Evolutionary conservation across 2,888 invertebrate species (phyloP).

Genomic region (Chydorus sphaericus): DNA sequence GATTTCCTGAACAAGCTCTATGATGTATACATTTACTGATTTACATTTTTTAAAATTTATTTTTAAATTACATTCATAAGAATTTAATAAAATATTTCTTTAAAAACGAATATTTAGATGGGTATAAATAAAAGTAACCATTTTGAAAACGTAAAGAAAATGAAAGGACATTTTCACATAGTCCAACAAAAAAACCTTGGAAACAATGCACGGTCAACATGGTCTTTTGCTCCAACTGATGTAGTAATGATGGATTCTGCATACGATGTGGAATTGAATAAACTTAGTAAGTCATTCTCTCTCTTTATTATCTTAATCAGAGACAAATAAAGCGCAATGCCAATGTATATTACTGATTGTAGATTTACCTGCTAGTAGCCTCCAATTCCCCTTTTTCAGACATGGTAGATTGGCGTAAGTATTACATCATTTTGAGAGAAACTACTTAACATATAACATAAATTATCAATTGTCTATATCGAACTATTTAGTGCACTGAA

Average conservation of each 20-base stretch:
- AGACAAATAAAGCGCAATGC: conserved; percentile 39
- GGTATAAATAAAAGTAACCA: neutral
- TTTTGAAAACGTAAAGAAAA: conserved; percentile 7
- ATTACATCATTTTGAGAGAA: conserved; percentile 31
- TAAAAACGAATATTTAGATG: neutral
- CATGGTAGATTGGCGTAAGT: conserved; percentile 19
- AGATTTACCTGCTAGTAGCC: conserved; percentile 39
- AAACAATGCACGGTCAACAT: conserved; percentile 16
- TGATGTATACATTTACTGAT: conserved; percentile 25
- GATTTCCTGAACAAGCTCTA: conserved; percentile 24
- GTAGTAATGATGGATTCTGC: conserved; percentile 44
- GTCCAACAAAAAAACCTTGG: neutral
- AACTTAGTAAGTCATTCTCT: conserved; percentile 29
- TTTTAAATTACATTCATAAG: neutral
- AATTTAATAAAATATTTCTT: neutral
- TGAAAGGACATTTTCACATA: neutral
- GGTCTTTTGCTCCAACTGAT: conserved; percentile 28
- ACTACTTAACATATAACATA: conserved; percentile 27
- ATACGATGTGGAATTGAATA: conserved; percentile 39
- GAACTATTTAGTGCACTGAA: conserved; percentile 27
- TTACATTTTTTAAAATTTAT: conserved; percentile 20
- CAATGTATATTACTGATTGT: neutral
- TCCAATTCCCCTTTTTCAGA: conserved; percentile 38
- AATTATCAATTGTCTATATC: neutral
- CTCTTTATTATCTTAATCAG: conserved; percentile 36